A percentile compares a stretch with the other conserved stretches of the same genome.
phyloP scores from a whole-genome alignment of 1,140 invertebrate species.

The Aradophagus sp. region DNA sequence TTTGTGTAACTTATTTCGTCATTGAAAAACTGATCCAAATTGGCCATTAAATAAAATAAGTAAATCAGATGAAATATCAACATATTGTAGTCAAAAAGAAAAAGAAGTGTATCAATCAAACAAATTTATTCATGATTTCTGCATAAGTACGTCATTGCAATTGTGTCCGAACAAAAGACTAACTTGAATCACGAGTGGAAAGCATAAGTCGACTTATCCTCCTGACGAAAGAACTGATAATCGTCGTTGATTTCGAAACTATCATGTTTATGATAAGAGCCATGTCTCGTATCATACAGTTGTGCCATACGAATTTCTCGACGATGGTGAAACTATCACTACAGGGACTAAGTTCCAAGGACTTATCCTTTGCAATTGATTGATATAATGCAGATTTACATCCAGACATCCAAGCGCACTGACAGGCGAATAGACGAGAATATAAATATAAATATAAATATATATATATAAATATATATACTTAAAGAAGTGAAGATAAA shows the following conservation, averaged over 20 bases:
- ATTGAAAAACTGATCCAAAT: constrained; percentile 29
- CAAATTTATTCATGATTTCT: too few relatives aligned
- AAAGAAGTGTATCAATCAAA: too few relatives aligned
- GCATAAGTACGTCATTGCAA: too few relatives aligned
- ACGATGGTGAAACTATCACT: constrained; percentile 28
- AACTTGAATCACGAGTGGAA: too few relatives aligned
- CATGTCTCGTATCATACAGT: constrained; percentile 23
- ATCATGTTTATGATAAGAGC: constrained; percentile 39
- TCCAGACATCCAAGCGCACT: constrained; percentile 38
- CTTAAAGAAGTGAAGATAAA: constrained; percentile 35
- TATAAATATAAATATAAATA: constrained; percentile 30
- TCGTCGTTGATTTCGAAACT: constrained; percentile 47
- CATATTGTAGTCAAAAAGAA: too few relatives aligned
- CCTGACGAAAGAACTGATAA: constrained; percentile 39
- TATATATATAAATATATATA: constrained; percentile 38
- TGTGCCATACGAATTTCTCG: constrained; percentile 53
- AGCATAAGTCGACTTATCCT: constrained; percentile 8
- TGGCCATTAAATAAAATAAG: too few relatives aligned
- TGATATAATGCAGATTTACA: neutral
- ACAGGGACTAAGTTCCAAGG: constrained; percentile 3
- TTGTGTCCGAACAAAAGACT: too few relatives aligned
- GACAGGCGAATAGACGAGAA: constrained; percentile 40
- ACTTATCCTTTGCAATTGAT: constrained; percentile 11
- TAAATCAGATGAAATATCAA: too few relatives aligned
- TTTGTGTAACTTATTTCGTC: constrained; percentile 36